phyloP scores from a whole-genome alignment of 1,140 invertebrate species.

The fruit fly (Drosophila melanogaster) region Release_6_plus_ISO1_MT NT_033777.3:5702001-5702500 shows the following conservation, averaged over 20 bases:
- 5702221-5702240: constrained; percentile 32
- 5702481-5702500: neutral
- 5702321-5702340: constrained; percentile 43
- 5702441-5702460: neutral
- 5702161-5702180: constrained; percentile 54
- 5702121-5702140: constrained; percentile 30
- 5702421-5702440: constrained; percentile 1
- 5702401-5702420: neutral
- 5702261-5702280: constrained; percentile 55
- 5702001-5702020: constrained; percentile 63
- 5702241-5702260: constrained; percentile 32
- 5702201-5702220: neutral
- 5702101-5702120: constrained; percentile 37
- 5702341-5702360: constrained; percentile 25
- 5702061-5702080: constrained; percentile 18
- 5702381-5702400: constrained; percentile 17
- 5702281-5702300: constrained; percentile 34
- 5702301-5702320: constrained; percentile 26
- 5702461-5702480: neutral
- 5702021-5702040: constrained; percentile 19
- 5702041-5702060: constrained; percentile 5
- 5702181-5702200: constrained; percentile 5
- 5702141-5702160: constrained; percentile 41
- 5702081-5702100: constrained; percentile 8
- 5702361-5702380: constrained; percentile 11